These are phyloP conservation scores for Cantharis flavilabris DNA, from an alignment of 2,888 invertebrate species.

Conservation along the genomic window DNA sequence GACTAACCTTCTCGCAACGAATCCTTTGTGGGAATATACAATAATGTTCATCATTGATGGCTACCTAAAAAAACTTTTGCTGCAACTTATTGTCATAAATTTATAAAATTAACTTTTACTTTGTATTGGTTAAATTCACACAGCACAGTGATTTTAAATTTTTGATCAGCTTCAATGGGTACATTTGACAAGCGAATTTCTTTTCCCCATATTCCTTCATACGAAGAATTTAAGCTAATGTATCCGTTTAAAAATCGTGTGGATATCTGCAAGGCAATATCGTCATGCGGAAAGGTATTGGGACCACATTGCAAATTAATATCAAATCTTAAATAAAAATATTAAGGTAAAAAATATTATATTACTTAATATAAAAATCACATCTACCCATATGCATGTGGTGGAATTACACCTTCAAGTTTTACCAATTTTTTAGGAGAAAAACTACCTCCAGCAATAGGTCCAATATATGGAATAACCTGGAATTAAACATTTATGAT, in stretches of 20 bases:
- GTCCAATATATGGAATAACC: too few species aligned
- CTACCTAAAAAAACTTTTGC: conserved; percentile 60
- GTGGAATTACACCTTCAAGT: too few species aligned
- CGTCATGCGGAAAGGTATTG: conserved; percentile 71
- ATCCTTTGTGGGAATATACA: conserved; percentile 77
- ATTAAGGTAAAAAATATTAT: background rate
- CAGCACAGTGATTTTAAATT: conserved; percentile 74
- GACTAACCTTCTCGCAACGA: conserved; percentile 66
- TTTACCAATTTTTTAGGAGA: too few species aligned
- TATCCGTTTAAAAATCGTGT: conserved; percentile 61
- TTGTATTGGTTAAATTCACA: conserved; percentile 59
- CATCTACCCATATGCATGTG: too few species aligned
- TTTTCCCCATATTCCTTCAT: conserved; percentile 62
- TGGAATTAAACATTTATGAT: too few species aligned
- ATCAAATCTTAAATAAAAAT: conserved; percentile 62
- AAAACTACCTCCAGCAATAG: too few species aligned
- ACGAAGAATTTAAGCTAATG: conserved; percentile 63
- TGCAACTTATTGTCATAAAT: too few species aligned
- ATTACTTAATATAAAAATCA: background rate
- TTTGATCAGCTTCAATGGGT: conserved; percentile 66
- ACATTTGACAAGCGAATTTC: conserved; percentile 62
- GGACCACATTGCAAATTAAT: conserved; percentile 79
- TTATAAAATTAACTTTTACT: conserved; percentile 21
- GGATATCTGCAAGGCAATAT: conserved; percentile 76
- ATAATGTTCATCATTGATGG: conserved; percentile 79